Conservation (phyloP, 2,797 vertebrate species). For the Furcifer pardalis region DNA sequence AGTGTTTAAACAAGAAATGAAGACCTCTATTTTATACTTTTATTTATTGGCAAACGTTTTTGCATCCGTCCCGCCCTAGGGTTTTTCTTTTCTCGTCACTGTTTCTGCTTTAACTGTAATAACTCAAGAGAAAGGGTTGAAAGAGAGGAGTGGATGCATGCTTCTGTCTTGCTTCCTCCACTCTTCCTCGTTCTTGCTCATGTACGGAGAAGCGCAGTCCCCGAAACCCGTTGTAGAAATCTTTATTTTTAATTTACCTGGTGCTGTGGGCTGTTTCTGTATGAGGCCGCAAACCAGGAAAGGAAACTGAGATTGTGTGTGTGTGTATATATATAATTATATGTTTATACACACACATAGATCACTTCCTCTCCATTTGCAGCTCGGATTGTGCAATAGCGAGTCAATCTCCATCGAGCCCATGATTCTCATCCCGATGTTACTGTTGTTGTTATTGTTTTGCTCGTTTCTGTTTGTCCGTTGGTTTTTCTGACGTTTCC, state of each 20-base stretch:
- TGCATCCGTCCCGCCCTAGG: neutral
- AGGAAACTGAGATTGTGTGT: too few species aligned
- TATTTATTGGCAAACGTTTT: constrained; percentile 69
- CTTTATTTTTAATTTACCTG: neutral
- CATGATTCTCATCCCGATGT: neutral
- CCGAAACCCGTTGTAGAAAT: neutral
- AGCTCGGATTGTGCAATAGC: constrained; percentile 69
- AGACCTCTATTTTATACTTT: constrained; percentile 60
- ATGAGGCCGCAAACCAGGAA: too few species aligned
- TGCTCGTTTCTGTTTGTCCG: neutral
- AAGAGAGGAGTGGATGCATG: too few species aligned
- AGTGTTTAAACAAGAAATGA: constrained; percentile 48
- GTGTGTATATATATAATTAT: neutral
- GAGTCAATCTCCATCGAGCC: neutral
- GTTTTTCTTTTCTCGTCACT: neutral
- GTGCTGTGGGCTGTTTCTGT: neutral
- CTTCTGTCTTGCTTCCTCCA: rapidly evolving
- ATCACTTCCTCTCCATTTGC: neutral
- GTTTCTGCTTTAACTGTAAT: constrained; percentile 38
- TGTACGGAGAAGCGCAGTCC: neutral
- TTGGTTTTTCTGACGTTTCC: constrained; percentile 41
- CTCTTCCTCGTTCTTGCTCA: too few species aligned
- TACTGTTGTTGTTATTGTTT: neutral
- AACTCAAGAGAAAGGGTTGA: neutral
- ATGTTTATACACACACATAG: neutral